These are phyloP conservation scores for Synanthedon vespiformis DNA, from an alignment of 2,888 invertebrate species.

Conservation along the genomic window DNA sequence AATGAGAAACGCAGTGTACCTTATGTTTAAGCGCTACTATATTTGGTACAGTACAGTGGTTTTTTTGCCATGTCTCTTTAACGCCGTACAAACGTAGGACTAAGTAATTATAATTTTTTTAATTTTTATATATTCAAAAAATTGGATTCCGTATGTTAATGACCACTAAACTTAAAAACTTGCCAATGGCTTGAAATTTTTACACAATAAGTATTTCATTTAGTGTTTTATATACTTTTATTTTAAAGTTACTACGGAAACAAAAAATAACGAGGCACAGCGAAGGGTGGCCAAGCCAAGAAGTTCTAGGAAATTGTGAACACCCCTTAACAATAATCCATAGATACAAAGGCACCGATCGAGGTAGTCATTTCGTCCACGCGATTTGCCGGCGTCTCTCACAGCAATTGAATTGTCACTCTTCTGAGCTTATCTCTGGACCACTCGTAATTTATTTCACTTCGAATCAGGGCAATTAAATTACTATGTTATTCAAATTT, in stretches of 20 bases:
- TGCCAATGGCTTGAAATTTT: neutral
- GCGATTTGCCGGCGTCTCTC: slow-evolving; percentile 7
- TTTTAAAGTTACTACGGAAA: neutral
- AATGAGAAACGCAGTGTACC: too few species aligned
- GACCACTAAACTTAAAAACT: too few species aligned
- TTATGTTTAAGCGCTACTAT: too few species aligned
- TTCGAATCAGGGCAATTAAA: neutral
- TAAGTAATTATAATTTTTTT: too few species aligned
- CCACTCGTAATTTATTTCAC: slow-evolving; percentile 12
- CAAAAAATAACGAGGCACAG: too few species aligned
- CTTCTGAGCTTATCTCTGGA: slow-evolving; percentile 15
- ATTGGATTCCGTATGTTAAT: too few species aligned
- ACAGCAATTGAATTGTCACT: slow-evolving; percentile 22
- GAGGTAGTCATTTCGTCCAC: neutral
- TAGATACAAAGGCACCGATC: neutral
- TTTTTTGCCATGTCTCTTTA: too few species aligned
- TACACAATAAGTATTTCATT: neutral
- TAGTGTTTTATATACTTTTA: too few species aligned
- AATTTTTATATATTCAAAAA: too few species aligned
- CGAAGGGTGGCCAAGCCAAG: neutral
- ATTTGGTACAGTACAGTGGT: too few species aligned
- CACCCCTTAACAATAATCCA: neutral
- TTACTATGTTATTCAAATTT: neutral
- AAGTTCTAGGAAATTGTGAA: neutral
- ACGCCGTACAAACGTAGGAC: too few species aligned